Evolutionary conservation across 2,797 vertebrate genomes (phyloP).

Genomic region (Hozukius guyotensis): DNA sequence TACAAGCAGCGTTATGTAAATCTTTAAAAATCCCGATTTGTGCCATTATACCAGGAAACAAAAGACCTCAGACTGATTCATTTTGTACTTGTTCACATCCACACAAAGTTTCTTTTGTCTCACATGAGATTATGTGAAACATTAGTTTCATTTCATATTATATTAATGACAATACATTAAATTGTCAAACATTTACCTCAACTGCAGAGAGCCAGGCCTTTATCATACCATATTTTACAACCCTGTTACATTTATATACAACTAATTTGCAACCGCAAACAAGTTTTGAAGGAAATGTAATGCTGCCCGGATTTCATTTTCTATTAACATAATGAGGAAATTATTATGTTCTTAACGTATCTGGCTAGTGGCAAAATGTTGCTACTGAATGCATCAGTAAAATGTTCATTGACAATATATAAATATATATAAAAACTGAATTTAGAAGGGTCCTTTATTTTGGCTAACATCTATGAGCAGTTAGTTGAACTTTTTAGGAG

Average conservation of each 20-base stretch:
- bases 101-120: neutral
- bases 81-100: neutral
- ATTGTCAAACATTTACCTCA: neutral
- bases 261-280: neutral
- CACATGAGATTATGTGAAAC: neutral
- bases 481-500: slow-evolving; percentile 36
- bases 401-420: too few species aligned
- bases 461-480: slow-evolving; percentile 7
- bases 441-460: neutral
- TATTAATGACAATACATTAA: neutral
- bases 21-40: neutral
- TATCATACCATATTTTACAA: neutral
- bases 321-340: neutral
- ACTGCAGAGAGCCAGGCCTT: neutral
- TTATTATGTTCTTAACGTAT: neutral
- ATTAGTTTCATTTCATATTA: neutral
- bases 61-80: too few species aligned
- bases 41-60: neutral
- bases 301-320: too few species aligned
- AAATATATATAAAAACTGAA: neutral
- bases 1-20: neutral
- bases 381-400: neutral
- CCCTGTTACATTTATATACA: neutral
- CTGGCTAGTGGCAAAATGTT: neutral
- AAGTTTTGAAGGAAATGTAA: neutral